These are phyloP conservation scores for Myotis planiceps DNA, from an alignment of 2,797 vertebrate genomes.

Conservation along the genomic window DNA sequence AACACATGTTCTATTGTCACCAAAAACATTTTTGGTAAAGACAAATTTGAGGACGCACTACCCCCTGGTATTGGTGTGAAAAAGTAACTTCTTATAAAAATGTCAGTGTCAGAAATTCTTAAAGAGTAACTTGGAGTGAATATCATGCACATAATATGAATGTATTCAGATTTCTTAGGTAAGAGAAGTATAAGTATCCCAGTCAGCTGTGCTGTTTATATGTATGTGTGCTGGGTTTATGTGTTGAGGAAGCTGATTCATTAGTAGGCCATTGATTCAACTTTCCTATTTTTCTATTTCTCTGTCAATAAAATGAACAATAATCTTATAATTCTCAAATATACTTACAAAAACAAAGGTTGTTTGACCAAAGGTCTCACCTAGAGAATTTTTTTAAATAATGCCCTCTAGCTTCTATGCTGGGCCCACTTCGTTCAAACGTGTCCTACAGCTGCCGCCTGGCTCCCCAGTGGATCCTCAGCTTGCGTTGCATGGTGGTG, in stretches of 20 bases:
- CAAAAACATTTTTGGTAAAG: neutral
- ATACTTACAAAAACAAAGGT: neutral
- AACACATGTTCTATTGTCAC: neutral
- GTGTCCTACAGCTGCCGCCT: neutral
- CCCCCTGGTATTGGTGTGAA: neutral
- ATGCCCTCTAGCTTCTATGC: neutral
- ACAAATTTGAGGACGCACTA: neutral
- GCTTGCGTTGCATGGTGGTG: neutral
- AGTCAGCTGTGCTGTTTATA: neutral
- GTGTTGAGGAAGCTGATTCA: neutral
- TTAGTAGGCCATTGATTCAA: neutral
- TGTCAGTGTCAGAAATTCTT: neutral
- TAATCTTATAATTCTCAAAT: neutral
- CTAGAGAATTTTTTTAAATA: neutral
- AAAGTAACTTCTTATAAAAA: neutral
- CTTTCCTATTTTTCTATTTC: neutral
- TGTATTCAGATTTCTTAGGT: neutral
- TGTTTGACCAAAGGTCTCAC: neutral
- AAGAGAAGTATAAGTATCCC: neutral
- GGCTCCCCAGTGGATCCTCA: neutral
- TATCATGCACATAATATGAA: neutral
- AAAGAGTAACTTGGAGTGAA: neutral
- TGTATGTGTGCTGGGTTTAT: neutral
- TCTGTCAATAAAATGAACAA: neutral
- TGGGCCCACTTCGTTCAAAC: neutral